Evolutionary conservation across 1,140 invertebrate species (phyloP).

Genomic region (Cardiocondyla obscurior): DNA sequence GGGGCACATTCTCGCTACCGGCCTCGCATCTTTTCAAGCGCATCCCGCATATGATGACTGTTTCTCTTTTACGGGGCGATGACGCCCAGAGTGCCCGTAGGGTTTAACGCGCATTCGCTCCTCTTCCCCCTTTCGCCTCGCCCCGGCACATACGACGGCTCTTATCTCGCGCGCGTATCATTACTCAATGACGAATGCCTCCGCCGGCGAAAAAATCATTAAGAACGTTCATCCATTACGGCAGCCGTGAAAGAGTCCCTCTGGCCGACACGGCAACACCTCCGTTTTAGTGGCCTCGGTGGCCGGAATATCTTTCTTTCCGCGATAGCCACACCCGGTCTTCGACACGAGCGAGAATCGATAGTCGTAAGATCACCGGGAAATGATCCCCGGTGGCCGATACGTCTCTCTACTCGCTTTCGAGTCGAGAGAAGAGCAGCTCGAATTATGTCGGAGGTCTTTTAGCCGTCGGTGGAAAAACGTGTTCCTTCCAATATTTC

Average conservation of each 20-base stretch:
- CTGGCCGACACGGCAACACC: slow-evolving; percentile 55
- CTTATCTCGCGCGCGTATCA: slow-evolving; percentile 74
- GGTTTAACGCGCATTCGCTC: slow-evolving; percentile 56
- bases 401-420: neutral
- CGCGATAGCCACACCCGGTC: slow-evolving; percentile 53
- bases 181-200: slow-evolving; percentile 76
- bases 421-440: neutral
- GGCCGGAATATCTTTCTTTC: slow-evolving; percentile 69
- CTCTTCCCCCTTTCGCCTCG: neutral
- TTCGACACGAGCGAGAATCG: slow-evolving; percentile 60
- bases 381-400: slow-evolving; percentile 48
- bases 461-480: neutral
- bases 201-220: slow-evolving; percentile 74
- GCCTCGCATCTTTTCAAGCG: slow-evolving; percentile 13
- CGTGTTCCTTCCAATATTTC: neutral
- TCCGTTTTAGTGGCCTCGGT: slow-evolving; percentile 64
- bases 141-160: slow-evolving; percentile 42
- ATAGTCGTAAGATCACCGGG: slow-evolving; percentile 46
- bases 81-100: slow-evolving; percentile 61
- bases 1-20: slow-evolving; percentile 2
- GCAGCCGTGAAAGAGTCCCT: slow-evolving; percentile 58
- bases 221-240: slow-evolving; percentile 75
- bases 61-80: slow-evolving; percentile 48
- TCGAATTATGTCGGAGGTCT: slow-evolving; percentile 31
- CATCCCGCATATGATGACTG: neutral